A percentile compares a stretch with the other conserved stretches of the same genome.
phyloP scores from a whole-genome alignment of 2,113 vertebrate species.

The Coregonus clupeaformis region DNA sequence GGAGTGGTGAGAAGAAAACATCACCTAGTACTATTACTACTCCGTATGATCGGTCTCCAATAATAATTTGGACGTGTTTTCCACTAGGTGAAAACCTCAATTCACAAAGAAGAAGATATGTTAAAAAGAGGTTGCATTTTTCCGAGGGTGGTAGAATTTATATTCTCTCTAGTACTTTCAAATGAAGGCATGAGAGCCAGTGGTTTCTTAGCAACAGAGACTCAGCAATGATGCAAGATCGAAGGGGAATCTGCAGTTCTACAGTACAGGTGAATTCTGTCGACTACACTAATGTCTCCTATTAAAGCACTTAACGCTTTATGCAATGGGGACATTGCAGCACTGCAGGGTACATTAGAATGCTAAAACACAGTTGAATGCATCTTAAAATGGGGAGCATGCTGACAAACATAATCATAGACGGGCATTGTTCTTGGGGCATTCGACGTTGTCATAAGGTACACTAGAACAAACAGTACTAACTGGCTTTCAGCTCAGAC shows the following conservation, averaged over 20 bases:
- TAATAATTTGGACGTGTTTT: background rate
- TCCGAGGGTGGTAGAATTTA: conserved; percentile 48
- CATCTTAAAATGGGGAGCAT: background rate
- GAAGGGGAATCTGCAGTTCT: conserved; percentile 71
- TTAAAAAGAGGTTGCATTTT: conserved; percentile 46
- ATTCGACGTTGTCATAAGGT: background rate
- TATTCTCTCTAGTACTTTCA: conserved; percentile 59
- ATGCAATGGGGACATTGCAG: conserved; percentile 12
- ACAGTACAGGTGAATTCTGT: conserved; percentile 65
- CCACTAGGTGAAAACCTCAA: background rate
- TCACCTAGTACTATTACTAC: background rate
- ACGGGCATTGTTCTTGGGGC: background rate
- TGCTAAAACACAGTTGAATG: conserved; percentile 9
- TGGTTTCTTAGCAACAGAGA: conserved; percentile 80
- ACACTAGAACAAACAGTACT: background rate
- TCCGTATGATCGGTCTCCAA: background rate
- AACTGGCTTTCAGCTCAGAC: background rate
- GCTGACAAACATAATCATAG: background rate
- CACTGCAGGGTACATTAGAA: conserved; percentile 4
- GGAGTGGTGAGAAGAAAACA: background rate
- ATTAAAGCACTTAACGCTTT: conserved; percentile 41
- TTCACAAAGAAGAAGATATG: conserved; percentile 27
- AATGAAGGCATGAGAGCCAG: conserved; percentile 68
- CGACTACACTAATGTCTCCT: conserved; percentile 27
- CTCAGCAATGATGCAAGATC: conserved; percentile 71